Conservation (phyloP, 2,888 invertebrate species). For the Stenchaetothrips biformis region DNA sequence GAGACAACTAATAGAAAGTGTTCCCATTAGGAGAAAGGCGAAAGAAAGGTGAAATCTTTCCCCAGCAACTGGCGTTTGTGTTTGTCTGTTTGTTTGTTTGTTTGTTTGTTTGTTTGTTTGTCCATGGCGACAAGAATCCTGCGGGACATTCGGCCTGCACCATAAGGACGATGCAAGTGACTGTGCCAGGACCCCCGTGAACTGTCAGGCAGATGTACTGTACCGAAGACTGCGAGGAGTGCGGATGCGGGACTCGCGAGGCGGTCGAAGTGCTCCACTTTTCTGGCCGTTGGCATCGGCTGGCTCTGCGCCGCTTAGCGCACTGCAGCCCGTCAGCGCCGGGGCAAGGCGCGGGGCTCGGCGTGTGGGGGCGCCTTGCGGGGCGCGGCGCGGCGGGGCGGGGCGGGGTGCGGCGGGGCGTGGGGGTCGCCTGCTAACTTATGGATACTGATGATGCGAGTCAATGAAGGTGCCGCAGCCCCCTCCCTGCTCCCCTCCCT, state of each 20-base stretch:
- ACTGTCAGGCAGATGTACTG: no score
- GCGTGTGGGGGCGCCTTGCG: not conserved
- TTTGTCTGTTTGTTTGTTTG: not conserved
- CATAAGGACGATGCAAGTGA: no score
- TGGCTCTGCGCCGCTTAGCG: not conserved
- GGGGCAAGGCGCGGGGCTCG: not conserved
- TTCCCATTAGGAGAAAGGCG: no score
- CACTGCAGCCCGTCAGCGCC: not conserved
- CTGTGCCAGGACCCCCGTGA: no score
- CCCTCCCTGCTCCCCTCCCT: not conserved
- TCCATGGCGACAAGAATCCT: no score
- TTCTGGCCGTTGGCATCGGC: not conserved
- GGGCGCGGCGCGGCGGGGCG: not conserved
- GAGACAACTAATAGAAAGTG: no score
- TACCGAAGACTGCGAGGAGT: not conserved
- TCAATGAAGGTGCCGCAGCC: conserved; percentile 35
- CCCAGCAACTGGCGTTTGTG: no score
- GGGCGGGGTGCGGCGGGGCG: not conserved
- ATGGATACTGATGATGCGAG: conserved; percentile 39
- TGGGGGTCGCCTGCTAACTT: conserved; percentile 35
- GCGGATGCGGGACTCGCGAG: not conserved
- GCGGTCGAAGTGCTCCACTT: not conserved
- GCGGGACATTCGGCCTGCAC: no score
- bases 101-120: no score
- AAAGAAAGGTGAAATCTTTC: no score